phyloP scores from a whole-genome alignment of 2,888 invertebrate genomes.

The Drosophila planitibia region DNA sequence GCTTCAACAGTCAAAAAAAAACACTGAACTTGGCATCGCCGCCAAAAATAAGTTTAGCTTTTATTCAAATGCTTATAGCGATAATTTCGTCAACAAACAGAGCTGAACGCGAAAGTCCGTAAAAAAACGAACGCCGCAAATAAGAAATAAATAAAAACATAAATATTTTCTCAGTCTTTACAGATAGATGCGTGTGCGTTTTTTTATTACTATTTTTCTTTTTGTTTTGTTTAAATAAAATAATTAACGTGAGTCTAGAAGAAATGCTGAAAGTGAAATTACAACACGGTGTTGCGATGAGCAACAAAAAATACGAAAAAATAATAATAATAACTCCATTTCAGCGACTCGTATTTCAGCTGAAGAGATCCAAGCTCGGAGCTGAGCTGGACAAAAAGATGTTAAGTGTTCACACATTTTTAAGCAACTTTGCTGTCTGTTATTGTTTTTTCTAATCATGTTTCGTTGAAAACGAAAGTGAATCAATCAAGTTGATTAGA shows the following conservation, averaged over 20 bases:
- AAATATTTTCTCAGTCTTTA: conserved; percentile 73
- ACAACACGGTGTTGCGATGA: conserved; percentile 40
- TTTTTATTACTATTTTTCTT: conserved; percentile 18
- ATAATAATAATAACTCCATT: conserved; percentile 2
- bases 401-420: conserved; percentile 58
- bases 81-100: conserved; percentile 74
- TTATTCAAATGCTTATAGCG: conserved; percentile 52
- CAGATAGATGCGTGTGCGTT: conserved; percentile 61
- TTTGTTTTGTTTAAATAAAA: conserved; percentile 27
- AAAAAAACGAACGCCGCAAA: conserved; percentile 37
- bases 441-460: conserved; percentile 35
- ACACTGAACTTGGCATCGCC: conserved; percentile 24
- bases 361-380: background rate
- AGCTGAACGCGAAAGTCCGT: conserved; percentile 77
- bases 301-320: conserved; percentile 18
- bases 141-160: conserved; percentile 45
- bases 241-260: conserved; percentile 57
- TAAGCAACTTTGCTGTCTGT: conserved; percentile 35
- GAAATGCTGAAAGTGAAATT: conserved; percentile 77
- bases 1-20: conserved; percentile 8
- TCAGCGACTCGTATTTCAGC: conserved; percentile 22
- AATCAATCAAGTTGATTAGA: conserved; percentile 52
- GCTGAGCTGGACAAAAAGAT: background rate
- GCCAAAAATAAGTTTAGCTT: conserved; percentile 39
- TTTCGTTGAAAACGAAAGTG: conserved; percentile 80